Percentiles rank a stretch among this genome's conserved stretches.
phyloP scores from a whole-genome alignment of 1,140 invertebrate species.

The Rhagoletis pomonella region DNA sequence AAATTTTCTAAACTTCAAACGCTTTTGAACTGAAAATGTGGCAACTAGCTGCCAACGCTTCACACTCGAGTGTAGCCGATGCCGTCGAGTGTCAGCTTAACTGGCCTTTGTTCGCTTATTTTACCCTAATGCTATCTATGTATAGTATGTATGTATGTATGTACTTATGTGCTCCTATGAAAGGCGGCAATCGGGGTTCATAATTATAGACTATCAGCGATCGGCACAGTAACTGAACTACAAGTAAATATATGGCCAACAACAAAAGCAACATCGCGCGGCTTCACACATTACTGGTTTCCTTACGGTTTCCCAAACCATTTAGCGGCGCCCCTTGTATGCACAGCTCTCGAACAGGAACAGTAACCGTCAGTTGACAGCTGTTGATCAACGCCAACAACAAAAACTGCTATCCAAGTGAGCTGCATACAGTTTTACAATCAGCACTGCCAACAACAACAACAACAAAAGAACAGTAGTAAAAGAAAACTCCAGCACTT shows the following conservation, averaged over 20 bases:
- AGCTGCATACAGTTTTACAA: background rate
- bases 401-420: background rate
- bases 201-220: conserved; percentile 26
- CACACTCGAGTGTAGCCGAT: background rate
- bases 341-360: background rate
- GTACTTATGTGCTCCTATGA: too few relatives aligned
- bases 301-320: conserved; percentile 10
- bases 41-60: background rate
- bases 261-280: background rate
- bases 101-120: conserved; percentile 8
- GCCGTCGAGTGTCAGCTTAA: background rate
- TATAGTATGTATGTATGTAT: too few relatives aligned
- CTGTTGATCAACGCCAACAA: conserved; percentile 27
- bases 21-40: background rate
- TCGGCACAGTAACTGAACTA: background rate
- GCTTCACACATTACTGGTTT: conserved; percentile 13
- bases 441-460: background rate
- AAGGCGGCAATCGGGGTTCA: background rate
- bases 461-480: background rate
- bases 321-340: conserved; percentile 34
- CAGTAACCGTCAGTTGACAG: conserved; percentile 31
- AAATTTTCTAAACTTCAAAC: background rate
- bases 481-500: conserved; percentile 6
- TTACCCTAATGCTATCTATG: background rate
- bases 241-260: background rate